A percentile compares a stretch with the other conserved stretches of the same genome.
Conservation (phyloP, 2,797 vertebrate species). For the Rhabdophis nuchalis region DNA sequence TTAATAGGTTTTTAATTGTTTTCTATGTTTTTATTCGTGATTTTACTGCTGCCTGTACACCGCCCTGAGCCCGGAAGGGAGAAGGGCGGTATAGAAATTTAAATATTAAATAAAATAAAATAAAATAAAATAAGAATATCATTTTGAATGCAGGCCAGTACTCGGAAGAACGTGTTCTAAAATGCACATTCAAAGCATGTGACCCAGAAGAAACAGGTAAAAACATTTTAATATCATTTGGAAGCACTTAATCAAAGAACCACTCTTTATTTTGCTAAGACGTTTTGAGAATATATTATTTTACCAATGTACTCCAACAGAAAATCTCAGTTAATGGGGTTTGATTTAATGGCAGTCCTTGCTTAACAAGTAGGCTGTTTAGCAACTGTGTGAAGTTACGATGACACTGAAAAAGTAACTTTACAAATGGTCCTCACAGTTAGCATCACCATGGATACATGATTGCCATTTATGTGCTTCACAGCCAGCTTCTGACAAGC, state of each 20-base stretch:
- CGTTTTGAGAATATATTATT: not conserved
- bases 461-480: not conserved
- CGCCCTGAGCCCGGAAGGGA: too few species aligned
- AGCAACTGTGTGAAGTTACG: not conserved
- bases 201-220: slow-evolving; percentile 69
- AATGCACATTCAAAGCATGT: slow-evolving; percentile 64
- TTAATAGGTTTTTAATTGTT: too few species aligned
- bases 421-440: not conserved
- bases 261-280: not conserved
- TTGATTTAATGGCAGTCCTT: not conserved
- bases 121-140: too few species aligned
- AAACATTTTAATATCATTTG: not conserved
- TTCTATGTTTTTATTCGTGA: too few species aligned
- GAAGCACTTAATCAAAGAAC: not conserved
- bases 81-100: too few species aligned
- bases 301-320: not conserved
- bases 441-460: not conserved
- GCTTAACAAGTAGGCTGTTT: not conserved
- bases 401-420: not conserved
- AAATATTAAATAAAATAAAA: too few species aligned
- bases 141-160: slow-evolving; percentile 18
- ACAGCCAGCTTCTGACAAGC: not conserved
- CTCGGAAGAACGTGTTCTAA: slow-evolving; percentile 66
- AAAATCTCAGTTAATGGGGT: not conserved
- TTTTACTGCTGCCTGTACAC: too few species aligned